These are phyloP conservation scores for Autographa gamma DNA, from an alignment of 2,888 invertebrate species.

Conservation along the genomic window DNA sequence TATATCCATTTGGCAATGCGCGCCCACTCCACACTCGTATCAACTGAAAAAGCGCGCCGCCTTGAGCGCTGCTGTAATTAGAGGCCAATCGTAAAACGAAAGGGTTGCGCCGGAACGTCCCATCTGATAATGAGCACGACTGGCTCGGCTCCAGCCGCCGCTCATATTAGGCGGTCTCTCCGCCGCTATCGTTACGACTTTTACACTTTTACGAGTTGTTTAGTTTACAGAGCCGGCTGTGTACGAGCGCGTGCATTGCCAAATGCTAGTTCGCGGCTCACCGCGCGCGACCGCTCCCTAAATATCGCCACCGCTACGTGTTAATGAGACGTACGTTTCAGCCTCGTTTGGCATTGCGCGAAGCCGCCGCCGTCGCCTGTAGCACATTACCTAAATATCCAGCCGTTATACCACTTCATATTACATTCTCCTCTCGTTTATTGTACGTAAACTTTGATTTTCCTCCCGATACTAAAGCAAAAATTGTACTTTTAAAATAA, in stretches of 20 bases:
- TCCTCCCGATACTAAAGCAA: conserved; percentile 29
- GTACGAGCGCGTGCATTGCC: conserved; percentile 81
- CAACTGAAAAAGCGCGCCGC: conserved; percentile 83
- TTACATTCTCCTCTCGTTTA: conserved; percentile 41
- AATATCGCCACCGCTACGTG: conserved; percentile 81
- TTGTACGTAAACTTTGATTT: conserved; percentile 41
- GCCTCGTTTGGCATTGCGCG: conserved; percentile 79
- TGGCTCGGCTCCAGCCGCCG: conserved; percentile 86
- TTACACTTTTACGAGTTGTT: conserved; percentile 89
- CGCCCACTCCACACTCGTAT: conserved; percentile 73
- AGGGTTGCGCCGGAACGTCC: conserved; percentile 85
- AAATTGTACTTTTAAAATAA: conserved; percentile 38
- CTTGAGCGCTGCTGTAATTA: conserved; percentile 87
- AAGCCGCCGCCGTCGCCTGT: conserved; percentile 52
- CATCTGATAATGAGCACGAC: conserved; percentile 88
- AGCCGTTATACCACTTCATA: conserved; percentile 53
- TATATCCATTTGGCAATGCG: conserved; percentile 84
- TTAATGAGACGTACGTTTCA: conserved; percentile 84
- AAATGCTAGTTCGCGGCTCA: conserved; percentile 88
- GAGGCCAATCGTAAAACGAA: conserved; percentile 89
- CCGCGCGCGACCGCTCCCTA: conserved; percentile 82
- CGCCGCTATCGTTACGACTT: conserved; percentile 87
- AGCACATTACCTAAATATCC: conserved; percentile 64
- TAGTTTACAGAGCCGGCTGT: conserved; percentile 84
- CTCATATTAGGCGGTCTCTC: conserved; percentile 86